phyloP scores from a whole-genome alignment of 92 coral and sea anemone genomes.

The Muricea muricata region DNA sequence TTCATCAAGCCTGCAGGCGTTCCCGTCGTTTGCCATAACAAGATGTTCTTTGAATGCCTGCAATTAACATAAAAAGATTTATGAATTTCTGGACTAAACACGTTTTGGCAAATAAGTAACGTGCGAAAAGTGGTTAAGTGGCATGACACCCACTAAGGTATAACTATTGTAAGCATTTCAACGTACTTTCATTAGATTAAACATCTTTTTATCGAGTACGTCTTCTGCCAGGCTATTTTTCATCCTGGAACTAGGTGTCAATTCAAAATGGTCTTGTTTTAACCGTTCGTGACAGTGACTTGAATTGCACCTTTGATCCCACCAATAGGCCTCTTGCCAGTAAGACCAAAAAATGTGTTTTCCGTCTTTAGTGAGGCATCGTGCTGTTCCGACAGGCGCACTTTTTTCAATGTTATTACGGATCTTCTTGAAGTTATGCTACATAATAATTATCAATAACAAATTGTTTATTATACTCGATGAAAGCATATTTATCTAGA shows the following conservation, averaged over 20 bases:
- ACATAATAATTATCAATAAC: not conserved
- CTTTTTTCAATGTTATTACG: slow-evolving; percentile 36
- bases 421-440: not conserved
- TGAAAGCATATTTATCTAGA: no score
- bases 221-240: no score
- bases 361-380: slow-evolving; percentile 43
- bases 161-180: not conserved
- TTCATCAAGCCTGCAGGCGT: not conserved
- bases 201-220: slow-evolving; percentile 68
- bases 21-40: not conserved
- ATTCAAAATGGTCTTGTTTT: slow-evolving; percentile 44
- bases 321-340: slow-evolving; percentile 61
- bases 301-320: slow-evolving; percentile 63
- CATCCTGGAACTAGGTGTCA: slow-evolving; percentile 60
- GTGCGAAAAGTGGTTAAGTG: not conserved
- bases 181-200: slow-evolving; percentile 61
- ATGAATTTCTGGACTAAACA: not conserved
- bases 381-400: slow-evolving; percentile 34
- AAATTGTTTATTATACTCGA: no score
- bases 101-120: no score
- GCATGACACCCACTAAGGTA: not conserved
- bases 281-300: slow-evolving; percentile 64
- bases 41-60: slow-evolving; percentile 24
- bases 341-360: slow-evolving; percentile 56
- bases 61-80: not conserved